A percentile compares a stretch with the other conserved stretches of the same genome.
phyloP scores from a whole-genome alignment of 2,113 vertebrate species.

The Agelaius tricolor region DNA sequence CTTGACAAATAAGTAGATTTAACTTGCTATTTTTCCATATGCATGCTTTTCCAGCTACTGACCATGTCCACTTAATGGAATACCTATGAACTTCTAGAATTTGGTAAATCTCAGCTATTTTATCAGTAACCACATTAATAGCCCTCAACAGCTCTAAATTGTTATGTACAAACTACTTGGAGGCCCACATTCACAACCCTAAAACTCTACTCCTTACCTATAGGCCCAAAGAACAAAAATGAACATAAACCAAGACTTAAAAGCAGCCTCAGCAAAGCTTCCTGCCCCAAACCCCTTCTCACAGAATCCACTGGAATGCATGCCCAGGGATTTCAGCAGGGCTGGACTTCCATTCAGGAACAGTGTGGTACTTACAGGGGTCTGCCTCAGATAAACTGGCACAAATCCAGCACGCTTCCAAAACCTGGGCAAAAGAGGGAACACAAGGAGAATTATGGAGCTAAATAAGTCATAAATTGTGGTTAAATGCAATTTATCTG shows the following conservation, averaged over 20 bases:
- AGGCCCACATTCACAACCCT: neutral
- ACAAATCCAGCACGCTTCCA: slow-evolving; percentile 94
- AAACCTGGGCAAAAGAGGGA: slow-evolving; percentile 78
- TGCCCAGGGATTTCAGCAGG: neutral
- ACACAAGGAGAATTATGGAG: neutral
- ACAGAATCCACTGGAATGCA: neutral
- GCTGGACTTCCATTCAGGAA: neutral
- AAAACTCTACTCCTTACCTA: neutral
- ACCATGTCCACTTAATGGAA: neutral
- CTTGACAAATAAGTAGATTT: neutral
- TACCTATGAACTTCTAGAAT: neutral
- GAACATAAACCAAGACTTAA: neutral
- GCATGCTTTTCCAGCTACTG: neutral
- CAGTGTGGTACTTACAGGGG: slow-evolving; percentile 81
- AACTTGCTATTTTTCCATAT: neutral
- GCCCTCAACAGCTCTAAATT: neutral
- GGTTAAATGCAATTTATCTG: neutral
- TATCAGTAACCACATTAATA: neutral
- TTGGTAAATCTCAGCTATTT: neutral
- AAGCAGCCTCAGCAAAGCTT: neutral
- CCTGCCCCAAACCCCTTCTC: neutral
- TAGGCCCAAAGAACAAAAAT: neutral
- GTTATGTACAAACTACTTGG: neutral
- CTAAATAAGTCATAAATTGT: neutral
- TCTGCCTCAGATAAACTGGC: slow-evolving; percentile 95